Base-by-base conservation (phyloP, 2,113 vertebrate species). In the Nicator chloris region DNA sequence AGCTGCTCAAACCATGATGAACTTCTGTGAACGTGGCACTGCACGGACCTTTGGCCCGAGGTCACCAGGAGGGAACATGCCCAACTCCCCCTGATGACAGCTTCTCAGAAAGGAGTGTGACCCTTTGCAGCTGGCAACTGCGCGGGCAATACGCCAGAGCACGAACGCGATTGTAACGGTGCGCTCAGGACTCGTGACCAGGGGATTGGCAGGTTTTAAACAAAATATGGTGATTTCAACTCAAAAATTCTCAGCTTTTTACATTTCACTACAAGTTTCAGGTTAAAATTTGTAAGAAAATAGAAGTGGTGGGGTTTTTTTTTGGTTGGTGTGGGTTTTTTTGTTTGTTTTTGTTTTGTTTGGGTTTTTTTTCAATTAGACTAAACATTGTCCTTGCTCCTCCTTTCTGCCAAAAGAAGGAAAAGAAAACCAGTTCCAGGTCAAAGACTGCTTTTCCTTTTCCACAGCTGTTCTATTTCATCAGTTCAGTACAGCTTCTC, bases 361-460 rank as follows among this genome's bases (percentile, higher is more conserved):
- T 71, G 9, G 8, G 10, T 39, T n/a, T 42, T 28, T 40, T 23
- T 7, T 3, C 8, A 17, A 4, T 60, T 42, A 39, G 49, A 64
- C 7, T 49, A 85, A 84, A 76, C 9, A 11, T 64, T 56, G 21
- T 6, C 18, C 31, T 42, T 60, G 19, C 22, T 65, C 12, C 21
- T 42, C 6, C 14, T 20, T 72, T 87, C 61, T 47, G 51, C 37
- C 60, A 60, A 56, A 11, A 57, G 61, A 91, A 87, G 61, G 57
- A 92, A 89, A 88, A 90, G 47, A 88, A 93, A 94, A 63, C 26
- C 20, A 95, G 35, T 66, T 77, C 16, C 77, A 91, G 56, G 47
- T 82, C 37, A 81, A 93, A 94, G 66, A 66, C 13, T 60, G 60
- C 31, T 95, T 81, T 92, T 87, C 31, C 42, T 90, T 86, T 84